Base-by-base conservation (phyloP, 92 coral and sea anemone species). In the Plumapathes pennacea region DNA sequence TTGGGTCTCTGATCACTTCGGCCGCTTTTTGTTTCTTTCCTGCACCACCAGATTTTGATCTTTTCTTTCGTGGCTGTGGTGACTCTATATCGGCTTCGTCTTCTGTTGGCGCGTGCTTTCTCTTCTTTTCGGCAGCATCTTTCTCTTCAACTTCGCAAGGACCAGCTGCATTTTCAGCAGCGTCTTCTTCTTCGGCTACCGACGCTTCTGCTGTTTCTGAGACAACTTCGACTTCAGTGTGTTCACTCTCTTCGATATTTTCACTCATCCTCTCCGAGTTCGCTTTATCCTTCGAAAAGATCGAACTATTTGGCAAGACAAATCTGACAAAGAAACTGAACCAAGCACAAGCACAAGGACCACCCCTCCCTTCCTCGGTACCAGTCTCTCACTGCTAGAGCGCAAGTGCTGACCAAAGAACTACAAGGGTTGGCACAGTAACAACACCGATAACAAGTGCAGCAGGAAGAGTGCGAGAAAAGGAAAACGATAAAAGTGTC, bases 261-360 rank as follows among this genome's bases (percentile, higher is more conserved):
- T 25, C 66, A 69, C 77, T 69, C 77, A 69, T 69, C 24, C 10
- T 48, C n/a, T n/a, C n/a, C n/a, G n/a, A n/a, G n/a, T n/a, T n/a
- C n/a, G n/a, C n/a, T n/a, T n/a, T n/a, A n/a, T n/a, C n/a, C n/a
- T n/a, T n/a, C n/a, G n/a, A n/a, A n/a, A n/a, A n/a, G n/a, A n/a
- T n/a, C n/a, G n/a, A 34, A 34, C 8, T 34, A 34, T 8, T 8
- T n/a, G 40, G 40, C 40, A 34, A 34, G n/a, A 34, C 40, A n/a
- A n/a, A n/a, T n/a, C n/a, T n/a, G n/a, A n/a, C n/a, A n/a, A n/a
- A n/a, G n/a, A n/a, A n/a, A n/a, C n/a, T n/a, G n/a, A n/a, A n/a
- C n/a, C n/a, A n/a, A n/a, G n/a, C n/a, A n/a, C n/a, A n/a, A n/a
- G n/a, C n/a, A n/a, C n/a, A n/a, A n/a, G n/a, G n/a, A n/a, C n/a